Percentiles rank a stretch among this genome's conserved stretches.
phyloP scores from a whole-genome alignment of 2,888 invertebrate genomes.

The Hypomecis punctinalis region DNA sequence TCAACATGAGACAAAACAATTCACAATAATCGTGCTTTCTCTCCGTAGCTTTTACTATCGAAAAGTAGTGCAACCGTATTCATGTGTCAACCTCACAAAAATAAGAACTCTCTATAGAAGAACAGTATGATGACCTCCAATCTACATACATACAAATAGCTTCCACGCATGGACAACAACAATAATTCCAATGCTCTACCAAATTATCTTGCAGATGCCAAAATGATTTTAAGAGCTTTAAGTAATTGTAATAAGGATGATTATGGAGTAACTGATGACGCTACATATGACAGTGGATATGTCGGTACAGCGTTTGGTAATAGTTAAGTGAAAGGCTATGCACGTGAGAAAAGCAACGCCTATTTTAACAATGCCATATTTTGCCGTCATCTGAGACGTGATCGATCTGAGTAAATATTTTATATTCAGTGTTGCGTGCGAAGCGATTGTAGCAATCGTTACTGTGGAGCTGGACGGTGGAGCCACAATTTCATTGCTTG shows the following conservation, averaged over 20 bases:
- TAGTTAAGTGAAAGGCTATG: constrained; percentile 80
- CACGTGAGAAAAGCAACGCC: constrained; percentile 82
- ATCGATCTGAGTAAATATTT: constrained; percentile 81
- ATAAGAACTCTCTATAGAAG: constrained; percentile 68
- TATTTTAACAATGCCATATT: constrained; percentile 81
- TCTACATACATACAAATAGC: constrained; percentile 81
- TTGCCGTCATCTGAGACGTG: constrained; percentile 77
- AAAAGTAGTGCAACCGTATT: constrained; percentile 64
- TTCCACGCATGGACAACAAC: constrained; percentile 80
- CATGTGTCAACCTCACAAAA: constrained; percentile 67
- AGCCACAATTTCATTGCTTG: background rate
- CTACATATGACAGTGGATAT: constrained; percentile 29
- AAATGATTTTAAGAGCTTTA: constrained; percentile 36
- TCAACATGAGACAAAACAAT: constrained; percentile 19
- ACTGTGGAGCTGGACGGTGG: background rate
- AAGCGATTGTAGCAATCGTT: constrained; percentile 55
- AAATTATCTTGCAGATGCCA: constrained; percentile 39
- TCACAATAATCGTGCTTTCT: constrained; percentile 46
- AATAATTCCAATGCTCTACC: constrained; percentile 71
- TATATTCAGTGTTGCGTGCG: constrained; percentile 66
- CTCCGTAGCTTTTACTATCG: constrained; percentile 46
- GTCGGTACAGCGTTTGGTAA: constrained; percentile 70
- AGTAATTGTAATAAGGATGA: constrained; percentile 50
- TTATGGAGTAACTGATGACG: constrained; percentile 42
- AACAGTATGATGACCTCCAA: constrained; percentile 80